Percentiles rank a stretch among this genome's conserved stretches.
phyloP scores from a whole-genome alignment of 2,888 invertebrate species.

The Cantharis flavilabris region DNA sequence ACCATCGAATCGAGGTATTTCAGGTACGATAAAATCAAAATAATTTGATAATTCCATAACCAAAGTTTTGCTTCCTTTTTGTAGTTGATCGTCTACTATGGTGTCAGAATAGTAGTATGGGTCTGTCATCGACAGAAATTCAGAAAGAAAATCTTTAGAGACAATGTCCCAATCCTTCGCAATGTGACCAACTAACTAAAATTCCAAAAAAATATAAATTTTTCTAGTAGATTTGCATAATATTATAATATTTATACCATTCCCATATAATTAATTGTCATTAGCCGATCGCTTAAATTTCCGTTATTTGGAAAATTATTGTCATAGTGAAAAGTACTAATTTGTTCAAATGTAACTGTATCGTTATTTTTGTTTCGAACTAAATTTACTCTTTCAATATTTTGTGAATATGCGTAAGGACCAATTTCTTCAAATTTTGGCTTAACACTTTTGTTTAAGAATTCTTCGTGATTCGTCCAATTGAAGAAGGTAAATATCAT shows the following conservation, averaged over 20 bases:
- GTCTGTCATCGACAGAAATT: conserved; percentile 33
- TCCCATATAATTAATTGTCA: conserved; percentile 77
- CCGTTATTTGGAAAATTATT: conserved; percentile 66
- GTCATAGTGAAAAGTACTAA: conserved; percentile 63
- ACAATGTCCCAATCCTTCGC: background rate
- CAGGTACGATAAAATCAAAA: conserved; percentile 58
- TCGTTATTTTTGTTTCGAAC: conserved; percentile 69
- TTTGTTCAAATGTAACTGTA: conserved; percentile 72
- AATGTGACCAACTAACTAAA: background rate
- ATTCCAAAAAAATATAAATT: background rate
- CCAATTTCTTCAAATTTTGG: conserved; percentile 64
- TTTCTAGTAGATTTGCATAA: too few relatives aligned
- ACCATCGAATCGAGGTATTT: conserved; percentile 66
- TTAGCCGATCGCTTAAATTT: conserved; percentile 68
- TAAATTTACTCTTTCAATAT: conserved; percentile 72
- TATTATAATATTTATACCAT: conserved; percentile 60
- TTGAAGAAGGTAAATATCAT: conserved; percentile 41
- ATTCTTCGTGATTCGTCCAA: conserved; percentile 58
- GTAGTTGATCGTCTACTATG: conserved; percentile 71
- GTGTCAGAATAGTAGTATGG: conserved; percentile 65
- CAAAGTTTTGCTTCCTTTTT: conserved; percentile 79
- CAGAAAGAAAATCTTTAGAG: background rate
- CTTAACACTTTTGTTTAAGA: conserved; percentile 59
- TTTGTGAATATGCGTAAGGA: conserved; percentile 70
- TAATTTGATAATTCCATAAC: conserved; percentile 69